phyloP scores from a whole-genome alignment of 2,888 invertebrate species.

The Eulithis testata region DNA sequence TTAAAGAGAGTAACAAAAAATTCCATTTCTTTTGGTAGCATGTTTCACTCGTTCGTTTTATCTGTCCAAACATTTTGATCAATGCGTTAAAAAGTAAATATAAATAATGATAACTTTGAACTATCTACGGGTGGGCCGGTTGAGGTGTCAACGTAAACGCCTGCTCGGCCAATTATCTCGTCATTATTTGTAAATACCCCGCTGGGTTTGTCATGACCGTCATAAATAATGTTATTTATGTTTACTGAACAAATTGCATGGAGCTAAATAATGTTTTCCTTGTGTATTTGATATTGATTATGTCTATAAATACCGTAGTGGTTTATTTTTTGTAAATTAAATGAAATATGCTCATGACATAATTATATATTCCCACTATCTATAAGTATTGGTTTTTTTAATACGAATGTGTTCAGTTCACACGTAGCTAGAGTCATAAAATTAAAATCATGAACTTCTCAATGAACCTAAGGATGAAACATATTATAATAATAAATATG shows the following conservation, averaged over 20 bases:
- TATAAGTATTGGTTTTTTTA: no score
- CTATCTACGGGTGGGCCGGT: slow-evolving; percentile 31
- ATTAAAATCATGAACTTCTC: no score
- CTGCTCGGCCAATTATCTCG: slow-evolving; percentile 28
- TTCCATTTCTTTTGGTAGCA: background rate
- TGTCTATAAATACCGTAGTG: slow-evolving; percentile 7
- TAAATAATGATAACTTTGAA: slow-evolving; percentile 25
- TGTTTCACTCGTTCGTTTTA: background rate
- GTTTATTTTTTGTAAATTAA: background rate
- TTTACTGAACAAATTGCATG: slow-evolving; percentile 28
- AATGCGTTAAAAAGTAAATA: slow-evolving; percentile 24
- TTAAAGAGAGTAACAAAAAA: background rate
- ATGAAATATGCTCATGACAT: no score
- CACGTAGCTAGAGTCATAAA: no score
- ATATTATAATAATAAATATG: no score
- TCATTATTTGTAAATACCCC: slow-evolving; percentile 35
- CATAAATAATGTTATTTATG: slow-evolving; percentile 35
- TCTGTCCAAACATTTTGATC: slow-evolving; percentile 15
- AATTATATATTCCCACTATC: no score
- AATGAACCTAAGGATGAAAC: no score
- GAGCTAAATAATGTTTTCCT: slow-evolving; percentile 22
- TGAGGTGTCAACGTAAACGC: slow-evolving; percentile 33
- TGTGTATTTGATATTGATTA: slow-evolving; percentile 16
- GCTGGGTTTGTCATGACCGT: slow-evolving; percentile 31
- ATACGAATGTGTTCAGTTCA: no score